A percentile compares a stretch with the other conserved stretches of the same genome.
These are phyloP conservation scores for Tympanoctomys barrerae DNA, from an alignment of 2,797 vertebrate genomes.

Conservation along the genomic window DNA sequence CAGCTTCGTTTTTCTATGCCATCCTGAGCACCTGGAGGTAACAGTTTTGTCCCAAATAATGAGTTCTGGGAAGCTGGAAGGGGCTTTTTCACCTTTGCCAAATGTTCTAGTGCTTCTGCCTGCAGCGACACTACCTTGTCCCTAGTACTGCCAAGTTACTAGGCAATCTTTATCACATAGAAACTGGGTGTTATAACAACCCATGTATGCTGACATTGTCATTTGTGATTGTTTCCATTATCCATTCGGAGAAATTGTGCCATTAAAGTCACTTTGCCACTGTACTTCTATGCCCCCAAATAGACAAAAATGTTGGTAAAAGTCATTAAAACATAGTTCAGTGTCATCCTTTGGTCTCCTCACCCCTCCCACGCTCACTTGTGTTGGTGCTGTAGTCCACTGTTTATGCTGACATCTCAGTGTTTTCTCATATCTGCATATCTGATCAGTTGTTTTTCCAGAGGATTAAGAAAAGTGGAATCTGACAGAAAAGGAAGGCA, in stretches of 20 bases:
- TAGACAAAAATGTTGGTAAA: conserved; percentile 19
- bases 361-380: neutral
- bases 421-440: neutral
- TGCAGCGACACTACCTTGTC: neutral
- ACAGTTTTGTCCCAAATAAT: neutral
- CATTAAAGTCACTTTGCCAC: conserved; percentile 20
- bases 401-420: neutral
- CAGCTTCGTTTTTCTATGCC: neutral
- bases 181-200: neutral
- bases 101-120: neutral
- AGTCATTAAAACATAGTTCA: neutral
- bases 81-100: neutral
- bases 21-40: neutral
- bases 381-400: neutral
- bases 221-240: neutral
- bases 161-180: neutral
- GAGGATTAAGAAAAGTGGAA: neutral
- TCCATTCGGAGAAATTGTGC: neutral
- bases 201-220: neutral
- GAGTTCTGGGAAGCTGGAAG: neutral
- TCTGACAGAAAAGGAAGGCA: neutral
- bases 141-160: neutral
- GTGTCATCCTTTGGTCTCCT: neutral
- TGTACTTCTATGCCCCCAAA: neutral
- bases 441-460: neutral